Conservation (phyloP, 1,140 invertebrate genomes). For the Xylocopa sonorina region DNA sequence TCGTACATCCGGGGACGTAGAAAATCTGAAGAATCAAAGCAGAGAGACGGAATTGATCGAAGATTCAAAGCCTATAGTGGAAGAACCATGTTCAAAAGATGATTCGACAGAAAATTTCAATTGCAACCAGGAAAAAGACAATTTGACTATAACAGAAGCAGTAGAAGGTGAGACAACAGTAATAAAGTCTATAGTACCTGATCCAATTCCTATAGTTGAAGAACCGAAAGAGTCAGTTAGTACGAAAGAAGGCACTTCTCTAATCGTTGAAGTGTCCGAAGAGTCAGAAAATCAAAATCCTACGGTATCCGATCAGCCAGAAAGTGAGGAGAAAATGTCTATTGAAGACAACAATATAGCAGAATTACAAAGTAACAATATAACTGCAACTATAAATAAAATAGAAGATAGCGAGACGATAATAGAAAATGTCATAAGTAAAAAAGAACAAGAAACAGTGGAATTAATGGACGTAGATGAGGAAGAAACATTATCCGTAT, state of each 20-base stretch:
- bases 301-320: slow-evolving; percentile 12
- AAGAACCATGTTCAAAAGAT: slow-evolving; percentile 56
- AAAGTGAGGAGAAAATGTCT: slow-evolving; percentile 34
- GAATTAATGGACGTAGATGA: slow-evolving; percentile 80
- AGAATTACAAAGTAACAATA: slow-evolving; percentile 46
- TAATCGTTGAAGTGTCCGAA: slow-evolving; percentile 54
- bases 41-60: slow-evolving; percentile 36
- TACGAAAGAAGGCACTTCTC: slow-evolving; percentile 54
- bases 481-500: slow-evolving; percentile 65
- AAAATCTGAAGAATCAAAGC: slow-evolving; percentile 28
- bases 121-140: slow-evolving; percentile 25
- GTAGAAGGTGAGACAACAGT: slow-evolving; percentile 62
- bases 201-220: slow-evolving; percentile 74
- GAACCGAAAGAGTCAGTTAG: slow-evolving; percentile 70
- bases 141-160: slow-evolving; percentile 73
- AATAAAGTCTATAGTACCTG: slow-evolving; percentile 66
- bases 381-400: not conserved
- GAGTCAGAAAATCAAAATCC: slow-evolving; percentile 29
- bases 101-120: slow-evolving; percentile 20
- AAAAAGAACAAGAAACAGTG: slow-evolving; percentile 51
- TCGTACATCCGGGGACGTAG: slow-evolving; percentile 27
- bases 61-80: slow-evolving; percentile 60
- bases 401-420: slow-evolving; percentile 40
- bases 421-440: slow-evolving; percentile 38
- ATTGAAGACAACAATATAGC: slow-evolving; percentile 28